Conservation (phyloP, 2,888 invertebrate species). For the Apotomis betuletana region DNA sequence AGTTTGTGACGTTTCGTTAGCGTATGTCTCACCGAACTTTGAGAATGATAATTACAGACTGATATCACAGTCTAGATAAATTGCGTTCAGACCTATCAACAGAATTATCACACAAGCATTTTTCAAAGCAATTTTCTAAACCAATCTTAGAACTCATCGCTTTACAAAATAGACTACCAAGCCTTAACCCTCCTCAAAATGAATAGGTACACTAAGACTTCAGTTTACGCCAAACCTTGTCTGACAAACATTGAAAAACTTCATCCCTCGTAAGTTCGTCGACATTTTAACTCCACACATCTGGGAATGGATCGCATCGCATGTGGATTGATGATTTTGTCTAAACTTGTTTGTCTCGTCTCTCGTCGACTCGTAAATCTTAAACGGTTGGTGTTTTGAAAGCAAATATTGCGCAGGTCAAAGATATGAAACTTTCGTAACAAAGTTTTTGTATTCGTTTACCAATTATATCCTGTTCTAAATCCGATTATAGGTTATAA, state of each 20-base stretch:
- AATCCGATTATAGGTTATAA: too few species aligned
- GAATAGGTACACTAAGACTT: constrained; percentile 41
- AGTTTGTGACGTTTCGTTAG: too few species aligned
- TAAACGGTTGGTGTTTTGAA: constrained; percentile 33
- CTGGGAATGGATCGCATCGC: constrained; percentile 57
- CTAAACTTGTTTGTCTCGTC: constrained; percentile 39
- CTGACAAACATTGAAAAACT: constrained; percentile 71
- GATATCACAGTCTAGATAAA: too few species aligned
- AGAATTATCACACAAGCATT: too few species aligned
- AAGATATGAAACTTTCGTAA: neutral
- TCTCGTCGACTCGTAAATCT: constrained; percentile 38
- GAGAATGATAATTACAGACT: too few species aligned
- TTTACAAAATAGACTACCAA: constrained; percentile 22
- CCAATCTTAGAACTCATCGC: neutral
- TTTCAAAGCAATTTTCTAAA: neutral
- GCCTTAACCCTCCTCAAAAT: constrained; percentile 49
- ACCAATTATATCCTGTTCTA: too few species aligned
- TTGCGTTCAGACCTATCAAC: too few species aligned
- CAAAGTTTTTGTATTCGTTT: neutral
- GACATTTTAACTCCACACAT: constrained; percentile 65
- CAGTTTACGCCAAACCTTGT: constrained; percentile 39
- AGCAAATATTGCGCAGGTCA: constrained; percentile 10
- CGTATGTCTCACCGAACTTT: too few species aligned
- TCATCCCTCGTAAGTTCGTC: constrained; percentile 63
- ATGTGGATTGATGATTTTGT: constrained; percentile 32